A percentile compares a stretch with the other conserved stretches of the same genome.
Conservation (phyloP, 2,797 vertebrate genomes). For the Rhincodon typus region DNA sequence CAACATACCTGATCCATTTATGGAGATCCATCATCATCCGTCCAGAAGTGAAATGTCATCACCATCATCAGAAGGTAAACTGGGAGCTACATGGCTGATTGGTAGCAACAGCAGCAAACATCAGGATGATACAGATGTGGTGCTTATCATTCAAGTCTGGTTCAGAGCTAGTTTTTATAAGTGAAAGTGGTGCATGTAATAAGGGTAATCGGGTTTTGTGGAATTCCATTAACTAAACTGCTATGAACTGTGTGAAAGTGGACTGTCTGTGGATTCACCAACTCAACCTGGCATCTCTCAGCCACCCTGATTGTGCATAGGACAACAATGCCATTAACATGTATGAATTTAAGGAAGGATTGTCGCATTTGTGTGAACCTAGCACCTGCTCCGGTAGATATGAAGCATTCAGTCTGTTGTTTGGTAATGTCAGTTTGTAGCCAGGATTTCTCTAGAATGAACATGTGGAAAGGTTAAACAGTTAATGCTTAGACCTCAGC, state of each 20-base stretch:
- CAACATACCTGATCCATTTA: constrained; percentile 40
- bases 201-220: not conserved
- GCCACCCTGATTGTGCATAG: not conserved
- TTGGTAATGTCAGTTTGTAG: not conserved
- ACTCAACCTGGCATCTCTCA: not conserved
- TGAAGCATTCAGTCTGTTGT: not conserved
- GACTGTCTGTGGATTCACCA: not conserved
- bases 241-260: not conserved
- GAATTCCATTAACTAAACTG: not conserved
- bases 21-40: not conserved
- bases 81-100: not conserved
- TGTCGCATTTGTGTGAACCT: not conserved
- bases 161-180: not conserved
- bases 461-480: not conserved
- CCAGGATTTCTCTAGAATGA: not conserved
- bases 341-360: not conserved
- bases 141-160: not conserved
- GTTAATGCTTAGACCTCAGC: too few species aligned
- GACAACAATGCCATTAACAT: not conserved
- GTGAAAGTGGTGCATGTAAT: not conserved
- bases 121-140: not conserved
- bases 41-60: not conserved
- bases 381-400: too few species aligned
- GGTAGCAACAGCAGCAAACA: not conserved
- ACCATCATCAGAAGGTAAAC: constrained; percentile 14